Evolutionary conservation across 2,888 invertebrate species (phyloP), one percentile per base, ranked within the genome.

Genomic region (Seira ritae): DNA sequence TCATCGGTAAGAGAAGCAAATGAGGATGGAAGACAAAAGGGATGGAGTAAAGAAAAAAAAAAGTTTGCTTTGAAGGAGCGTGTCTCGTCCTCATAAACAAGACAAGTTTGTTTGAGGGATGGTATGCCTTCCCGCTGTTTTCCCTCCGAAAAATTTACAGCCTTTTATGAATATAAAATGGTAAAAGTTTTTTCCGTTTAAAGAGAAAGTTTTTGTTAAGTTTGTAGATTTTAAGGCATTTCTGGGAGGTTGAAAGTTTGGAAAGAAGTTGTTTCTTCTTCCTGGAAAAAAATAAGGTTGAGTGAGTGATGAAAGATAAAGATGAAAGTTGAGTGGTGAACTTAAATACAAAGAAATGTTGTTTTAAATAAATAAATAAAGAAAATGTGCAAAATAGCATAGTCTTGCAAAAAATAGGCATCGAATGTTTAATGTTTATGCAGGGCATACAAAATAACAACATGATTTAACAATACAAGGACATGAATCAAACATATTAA

Each of bases 21-120:
- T 12, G 55, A 55, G 24, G 17, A 15, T 31, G 2, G 46, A n/a
- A 23, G 17, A 55, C 20, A 55, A 17, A 6, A 71, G 6, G 15
- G 55, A 55, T 22, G 71, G 22, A 50, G 4, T 15, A 55, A 22
- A 50, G 55, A 23, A 23, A 24, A 55, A 68, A 70, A 42, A 62
- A 78, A 78, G 78, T 78, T 71, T 78, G 46, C 15, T 65, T 55
- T 17, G 3, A 55, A 55, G 55, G 66, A 78, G 70, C 71, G 78
- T 71, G 78, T 46, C 66, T 78, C 65, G 70, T 69, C 78, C 70
- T 78, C 62, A 71, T 46, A 70, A 78, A 78, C 71, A 62, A 15
- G 62, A 22, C 12, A 50, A 71, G 10, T 55, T 60, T 71, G n/a
- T 12, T 31, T 68, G 31, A 60, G 15, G 46, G 19, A 17, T 23